Base-by-base conservation (phyloP, 2,797 vertebrate species). In the Thalassophryne amazonica region DNA sequence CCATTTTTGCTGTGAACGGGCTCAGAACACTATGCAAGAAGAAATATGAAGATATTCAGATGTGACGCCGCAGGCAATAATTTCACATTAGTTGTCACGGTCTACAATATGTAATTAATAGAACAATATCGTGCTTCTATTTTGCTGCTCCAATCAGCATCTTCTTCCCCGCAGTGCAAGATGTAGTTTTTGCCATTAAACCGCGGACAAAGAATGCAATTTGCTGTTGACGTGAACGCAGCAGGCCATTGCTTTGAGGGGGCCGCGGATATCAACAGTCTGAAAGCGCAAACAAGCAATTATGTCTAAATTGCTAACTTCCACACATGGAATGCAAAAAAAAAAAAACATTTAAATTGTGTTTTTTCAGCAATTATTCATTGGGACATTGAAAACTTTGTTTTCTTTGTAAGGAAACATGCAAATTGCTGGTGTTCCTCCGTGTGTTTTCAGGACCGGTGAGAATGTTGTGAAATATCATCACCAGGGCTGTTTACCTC, bases 281-380 rank as follows among this genome's bases (percentile, higher is more conserved):
- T 31, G 37, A 58, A 60, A 50, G 52, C 47, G 60, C 32, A 60
- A 73, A 68, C 62, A 78, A 71, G 47, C 65, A 73, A 70, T 80
- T 62, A 72, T 60, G 63, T 57, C 29, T 14, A 40, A 60, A 60
- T 58, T 24, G 47, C 47, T 38, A 51, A 61, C 60, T 39, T 45
- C 40, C 3, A 11, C 39, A 27, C 39, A 29, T 25, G 4, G 18
- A 42, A 53, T 51, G 22, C 39, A 40, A 57, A 51, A 49, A 27
- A 68, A 45, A 53, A 15, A 35, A 27, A 9, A 36, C 51, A 33
- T 19, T 18, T 21, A 15, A 39, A 55, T 58, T 47, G n/a, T n/a
- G n/a, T 66, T 24, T 15, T 13, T 20, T 27, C 10, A 6, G 21
- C 51, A 64, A 58, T 68, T 57, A 60, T 64, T 54, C 1, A 16